Percentiles rank a stretch among this genome's conserved stretches.
These are phyloP conservation scores for Neopelma chrysocephalum DNA, from an alignment of 2,797 vertebrate genomes.

Conservation along the genomic window DNA sequence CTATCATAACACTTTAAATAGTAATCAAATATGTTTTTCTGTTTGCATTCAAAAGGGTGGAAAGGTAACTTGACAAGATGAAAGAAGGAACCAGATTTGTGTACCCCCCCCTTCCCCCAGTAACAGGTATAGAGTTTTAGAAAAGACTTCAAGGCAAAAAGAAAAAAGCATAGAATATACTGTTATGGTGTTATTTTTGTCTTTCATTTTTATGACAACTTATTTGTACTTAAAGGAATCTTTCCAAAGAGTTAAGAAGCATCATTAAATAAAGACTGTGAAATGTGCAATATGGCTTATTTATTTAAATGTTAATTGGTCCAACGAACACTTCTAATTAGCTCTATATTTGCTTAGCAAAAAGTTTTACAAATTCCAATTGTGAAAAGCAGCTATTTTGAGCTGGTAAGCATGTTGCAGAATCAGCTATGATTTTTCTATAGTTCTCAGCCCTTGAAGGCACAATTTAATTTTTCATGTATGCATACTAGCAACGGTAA, in stretches of 20 bases:
- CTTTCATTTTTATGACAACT: conserved; percentile 87
- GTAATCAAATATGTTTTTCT: conserved; percentile 78
- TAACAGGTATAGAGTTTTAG: conserved; percentile 74
- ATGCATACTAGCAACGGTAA: conserved; percentile 91
- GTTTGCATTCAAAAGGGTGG: conserved; percentile 74
- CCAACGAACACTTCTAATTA: conserved; percentile 99
- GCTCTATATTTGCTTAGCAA: conserved; percentile 97
- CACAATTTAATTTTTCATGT: conserved; percentile 90
- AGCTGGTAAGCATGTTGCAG: conserved; percentile 88
- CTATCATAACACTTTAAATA: conserved; percentile 79
- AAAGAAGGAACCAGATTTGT: conserved; percentile 64
- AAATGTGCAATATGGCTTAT: conserved; percentile 99
- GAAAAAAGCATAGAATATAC: conserved; percentile 75
- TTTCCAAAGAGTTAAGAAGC: conserved; percentile 97
- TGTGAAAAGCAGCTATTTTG: conserved; percentile 88
- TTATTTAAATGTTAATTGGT: conserved; percentile 92
- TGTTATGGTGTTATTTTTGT: conserved; percentile 82
- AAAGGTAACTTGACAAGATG: conserved; percentile 73
- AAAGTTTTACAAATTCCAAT: conserved; percentile 93
- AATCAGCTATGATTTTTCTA: conserved; percentile 87
- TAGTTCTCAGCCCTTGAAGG: conserved; percentile 89
- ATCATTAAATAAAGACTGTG: conserved; percentile 99
- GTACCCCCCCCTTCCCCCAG: background rate
- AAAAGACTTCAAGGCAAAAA: conserved; percentile 79
- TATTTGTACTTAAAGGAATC: conserved; percentile 90